A percentile compares a stretch with the other conserved stretches of the same genome.
phyloP scores from a whole-genome alignment of 2,888 invertebrate species.

The Melitaea athalia region DNA sequence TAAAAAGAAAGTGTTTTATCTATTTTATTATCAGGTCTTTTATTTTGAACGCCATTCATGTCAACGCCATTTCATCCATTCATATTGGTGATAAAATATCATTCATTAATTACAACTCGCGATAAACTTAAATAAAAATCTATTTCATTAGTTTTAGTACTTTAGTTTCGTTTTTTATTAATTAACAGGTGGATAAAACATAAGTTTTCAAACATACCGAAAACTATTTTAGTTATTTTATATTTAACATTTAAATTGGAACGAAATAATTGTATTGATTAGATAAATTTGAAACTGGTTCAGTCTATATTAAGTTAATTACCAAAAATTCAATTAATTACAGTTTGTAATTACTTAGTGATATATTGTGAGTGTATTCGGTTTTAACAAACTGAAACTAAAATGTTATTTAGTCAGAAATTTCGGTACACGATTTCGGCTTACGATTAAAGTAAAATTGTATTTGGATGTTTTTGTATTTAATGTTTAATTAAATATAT shows the following conservation, averaged over 20 bases:
- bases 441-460: no score
- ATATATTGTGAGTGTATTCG: background rate
- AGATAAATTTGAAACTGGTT: background rate
- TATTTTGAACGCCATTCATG: no score
- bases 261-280: background rate
- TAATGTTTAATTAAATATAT: no score
- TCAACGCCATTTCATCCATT: no score
- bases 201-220: background rate
- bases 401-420: background rate
- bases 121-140: no score
- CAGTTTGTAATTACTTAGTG: background rate
- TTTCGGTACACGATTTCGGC: background rate
- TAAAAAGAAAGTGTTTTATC: no score
- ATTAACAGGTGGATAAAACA: background rate
- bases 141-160: no score
- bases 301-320: background rate
- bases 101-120: no score
- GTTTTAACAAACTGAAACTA: background rate
- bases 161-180: no score
- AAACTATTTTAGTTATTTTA: background rate
- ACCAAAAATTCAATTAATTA: constrained; percentile 2
- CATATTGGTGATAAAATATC: no score
- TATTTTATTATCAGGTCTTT: no score
- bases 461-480: no score
- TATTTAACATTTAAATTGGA: background rate